phyloP scores from a whole-genome alignment of 2,113 vertebrate genomes.

The Ahaetulla prasina region DNA sequence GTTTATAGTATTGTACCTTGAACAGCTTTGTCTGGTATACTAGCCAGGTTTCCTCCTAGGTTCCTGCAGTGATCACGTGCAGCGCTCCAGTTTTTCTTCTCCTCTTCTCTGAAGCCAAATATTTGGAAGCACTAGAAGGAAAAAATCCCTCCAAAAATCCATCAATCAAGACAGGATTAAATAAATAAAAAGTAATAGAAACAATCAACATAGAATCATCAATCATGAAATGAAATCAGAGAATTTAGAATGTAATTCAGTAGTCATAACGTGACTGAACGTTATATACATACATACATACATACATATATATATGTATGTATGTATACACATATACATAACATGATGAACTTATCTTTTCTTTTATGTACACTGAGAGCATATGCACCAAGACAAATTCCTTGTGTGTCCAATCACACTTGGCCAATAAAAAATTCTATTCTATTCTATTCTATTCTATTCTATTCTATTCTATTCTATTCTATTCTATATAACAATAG shows the following conservation, averaged over 20 bases:
- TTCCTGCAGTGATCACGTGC: conserved; percentile 75
- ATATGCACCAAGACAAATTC: too few relatives aligned
- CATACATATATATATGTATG: too few relatives aligned
- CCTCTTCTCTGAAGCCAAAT: conserved; percentile 63
- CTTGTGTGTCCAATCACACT: too few relatives aligned
- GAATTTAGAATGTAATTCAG: not conserved
- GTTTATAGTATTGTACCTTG: conserved; percentile 73
- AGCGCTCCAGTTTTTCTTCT: conserved; percentile 73
- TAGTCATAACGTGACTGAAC: too few relatives aligned
- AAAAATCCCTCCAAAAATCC: not conserved
- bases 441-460: too few relatives aligned
- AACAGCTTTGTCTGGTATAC: conserved; percentile 72
- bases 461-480: too few relatives aligned
- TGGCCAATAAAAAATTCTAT: too few relatives aligned
- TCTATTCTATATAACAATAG: too few relatives aligned
- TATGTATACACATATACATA: too few relatives aligned
- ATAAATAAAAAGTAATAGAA: not conserved
- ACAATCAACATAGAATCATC: not conserved
- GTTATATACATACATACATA: too few relatives aligned
- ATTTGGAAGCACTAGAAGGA: conserved; percentile 81
- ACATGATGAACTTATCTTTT: too few relatives aligned
- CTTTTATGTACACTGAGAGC: too few relatives aligned
- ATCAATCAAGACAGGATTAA: not conserved
- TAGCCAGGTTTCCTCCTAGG: conserved; percentile 84
- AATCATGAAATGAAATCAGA: not conserved